Evolutionary conservation across 2,113 vertebrate genomes (phyloP), one percentile per base, ranked within the genome.

Genomic region (Eubucco bourcierii): DNA sequence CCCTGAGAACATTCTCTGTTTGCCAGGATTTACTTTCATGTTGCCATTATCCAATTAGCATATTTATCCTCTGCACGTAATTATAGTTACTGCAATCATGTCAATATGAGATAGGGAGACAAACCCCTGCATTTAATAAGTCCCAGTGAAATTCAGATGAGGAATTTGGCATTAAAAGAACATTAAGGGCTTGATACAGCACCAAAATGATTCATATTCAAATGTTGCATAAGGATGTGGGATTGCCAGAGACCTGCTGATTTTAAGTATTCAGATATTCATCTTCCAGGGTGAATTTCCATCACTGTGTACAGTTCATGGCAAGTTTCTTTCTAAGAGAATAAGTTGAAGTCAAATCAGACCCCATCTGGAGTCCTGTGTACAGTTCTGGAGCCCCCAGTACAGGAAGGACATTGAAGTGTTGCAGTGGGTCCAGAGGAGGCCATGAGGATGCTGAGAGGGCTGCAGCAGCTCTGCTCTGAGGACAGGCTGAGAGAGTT

Each of bases 31-130:
- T 76, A 70, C 27, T 79, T 44, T 46, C 76, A 79, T 58, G 68
- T 90, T 90, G 77, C 77, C 94, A 91, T 95, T 96, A 93, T 60
- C 59, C 88, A 95, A 97, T 95, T 96, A 95, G 77, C 92, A 34
- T 96, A 94, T 96, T 95, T 97, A 95, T 90, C 84, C 92, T 70
- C 11, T 81, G 76, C 74, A 88, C 47, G 61, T 95, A 95, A 96
- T 96, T 94, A 94, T 56, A 84, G 84, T 95, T 93, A 90, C 80
- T 52, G 68, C 81, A 97, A 95, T 96, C 91, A 91, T 77, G 80
- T 92, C 77, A 74, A 67, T 94, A 88, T 44, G 87, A 87, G 91
- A 71, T 14, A 80, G 70, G 80, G 50, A 70, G 87, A 41, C 12
- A 41, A 41, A 41, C 41, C 41, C 27, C 27, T 37, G 16, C 4